Percentiles rank a stretch among this genome's conserved stretches.
Evolutionary conservation across 2,888 invertebrate genomes (phyloP).

Genomic region (Crocallis elinguaria): DNA sequence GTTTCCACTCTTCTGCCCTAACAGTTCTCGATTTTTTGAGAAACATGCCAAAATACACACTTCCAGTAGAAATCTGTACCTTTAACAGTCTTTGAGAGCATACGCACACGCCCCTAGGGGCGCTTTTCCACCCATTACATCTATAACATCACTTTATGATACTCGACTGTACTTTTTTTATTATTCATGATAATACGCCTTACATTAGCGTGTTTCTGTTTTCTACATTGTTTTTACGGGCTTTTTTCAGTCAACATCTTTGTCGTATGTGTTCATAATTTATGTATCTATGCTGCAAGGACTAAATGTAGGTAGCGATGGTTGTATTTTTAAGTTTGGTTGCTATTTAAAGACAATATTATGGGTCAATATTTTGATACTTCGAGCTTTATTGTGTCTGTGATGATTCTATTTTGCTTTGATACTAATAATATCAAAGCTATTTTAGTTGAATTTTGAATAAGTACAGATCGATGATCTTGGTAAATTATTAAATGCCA

Average conservation of each 20-base stretch:
- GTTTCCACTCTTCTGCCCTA: neutral
- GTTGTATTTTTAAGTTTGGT: too few species aligned
- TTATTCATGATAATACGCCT: slow-evolving; percentile 78
- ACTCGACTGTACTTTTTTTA: slow-evolving; percentile 74
- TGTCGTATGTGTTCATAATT: slow-evolving; percentile 49
- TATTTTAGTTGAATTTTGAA: too few species aligned
- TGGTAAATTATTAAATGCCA: too few species aligned
- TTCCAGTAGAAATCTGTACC: slow-evolving; percentile 34
- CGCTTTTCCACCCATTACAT: slow-evolving; percentile 76
- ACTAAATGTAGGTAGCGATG: neutral
- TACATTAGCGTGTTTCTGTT: slow-evolving; percentile 73
- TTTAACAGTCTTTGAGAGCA: slow-evolving; percentile 29
- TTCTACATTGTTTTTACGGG: slow-evolving; percentile 55
- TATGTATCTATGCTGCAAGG: slow-evolving; percentile 43
- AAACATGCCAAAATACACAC: neutral
- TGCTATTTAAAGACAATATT: too few species aligned
- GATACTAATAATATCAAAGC: too few species aligned
- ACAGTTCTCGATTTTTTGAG: neutral
- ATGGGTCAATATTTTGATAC: too few species aligned
- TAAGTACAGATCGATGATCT: too few species aligned
- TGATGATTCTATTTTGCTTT: too few species aligned
- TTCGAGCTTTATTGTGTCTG: too few species aligned
- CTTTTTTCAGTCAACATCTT: slow-evolving; percentile 46
- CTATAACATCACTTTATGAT: slow-evolving; percentile 80
- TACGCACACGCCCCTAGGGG: slow-evolving; percentile 57